Evolutionary conservation across 2,888 invertebrate species (phyloP).

Genomic region (Drosophila anomelani): DNA sequence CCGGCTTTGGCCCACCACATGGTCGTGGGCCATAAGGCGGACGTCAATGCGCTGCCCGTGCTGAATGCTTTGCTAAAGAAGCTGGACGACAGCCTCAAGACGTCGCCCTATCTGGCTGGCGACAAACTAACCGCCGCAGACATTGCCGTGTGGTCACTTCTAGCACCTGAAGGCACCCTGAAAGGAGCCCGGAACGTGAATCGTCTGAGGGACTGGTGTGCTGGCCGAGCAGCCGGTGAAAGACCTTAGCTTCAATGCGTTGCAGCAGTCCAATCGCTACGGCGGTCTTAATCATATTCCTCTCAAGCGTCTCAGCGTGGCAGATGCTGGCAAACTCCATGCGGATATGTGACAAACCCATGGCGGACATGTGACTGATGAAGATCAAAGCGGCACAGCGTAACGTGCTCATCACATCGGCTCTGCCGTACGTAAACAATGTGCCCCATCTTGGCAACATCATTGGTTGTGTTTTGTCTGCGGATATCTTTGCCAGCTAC

Average conservation of each 20-base stretch:
- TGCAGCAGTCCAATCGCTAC: conserved; percentile 86
- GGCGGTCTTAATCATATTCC: conserved; percentile 84
- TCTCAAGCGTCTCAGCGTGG: conserved; percentile 82
- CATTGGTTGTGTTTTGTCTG: conserved; percentile 98
- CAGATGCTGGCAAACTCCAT: conserved; percentile 74
- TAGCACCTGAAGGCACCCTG: conserved; percentile 89
- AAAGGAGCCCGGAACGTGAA: conserved; percentile 86
- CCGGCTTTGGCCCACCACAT: conserved; percentile 86
- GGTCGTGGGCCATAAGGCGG: conserved; percentile 85
- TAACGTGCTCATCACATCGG: conserved; percentile 97
- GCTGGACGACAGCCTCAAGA: conserved; percentile 86
- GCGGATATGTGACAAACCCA: conserved; percentile 83
- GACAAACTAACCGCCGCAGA: conserved; percentile 89
- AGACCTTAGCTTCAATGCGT: conserved; percentile 79
- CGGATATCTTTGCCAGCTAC: conserved; percentile 94
- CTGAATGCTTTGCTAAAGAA: conserved; percentile 86
- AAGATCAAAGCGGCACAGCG: conserved; percentile 88
- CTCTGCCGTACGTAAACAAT: conserved; percentile 99
- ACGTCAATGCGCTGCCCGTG: conserved; percentile 86
- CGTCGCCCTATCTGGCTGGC: conserved; percentile 87
- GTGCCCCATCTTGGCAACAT: conserved; percentile 99
- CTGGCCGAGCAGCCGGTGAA: conserved; percentile 82
- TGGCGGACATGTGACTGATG: conserved; percentile 86
- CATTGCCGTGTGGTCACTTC: conserved; percentile 89
- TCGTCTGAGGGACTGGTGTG: conserved; percentile 87